Evolutionary conservation across 2,113 vertebrate species (phyloP).

Genomic region (Tragelaphus buxtoni): DNA sequence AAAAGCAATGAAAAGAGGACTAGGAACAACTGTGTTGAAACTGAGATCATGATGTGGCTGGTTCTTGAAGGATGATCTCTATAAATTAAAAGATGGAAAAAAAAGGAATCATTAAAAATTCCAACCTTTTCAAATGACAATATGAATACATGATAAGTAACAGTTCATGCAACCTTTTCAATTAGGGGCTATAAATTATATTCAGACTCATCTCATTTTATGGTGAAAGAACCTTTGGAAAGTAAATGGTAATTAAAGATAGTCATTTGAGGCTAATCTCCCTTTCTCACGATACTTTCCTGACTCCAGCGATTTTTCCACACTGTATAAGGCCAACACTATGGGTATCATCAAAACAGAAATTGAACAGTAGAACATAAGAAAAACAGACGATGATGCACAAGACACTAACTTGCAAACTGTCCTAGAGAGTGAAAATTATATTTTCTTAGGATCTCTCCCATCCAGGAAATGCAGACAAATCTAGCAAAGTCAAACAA

Average conservation of each 20-base stretch:
- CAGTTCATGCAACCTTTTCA: neutral
- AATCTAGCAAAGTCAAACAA: slow-evolving; percentile 3
- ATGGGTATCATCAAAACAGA: neutral
- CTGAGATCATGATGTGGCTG: slow-evolving; percentile 81
- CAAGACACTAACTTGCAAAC: neutral
- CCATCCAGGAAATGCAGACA: neutral
- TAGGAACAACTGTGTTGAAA: no score
- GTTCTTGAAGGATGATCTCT: slow-evolving; percentile 24
- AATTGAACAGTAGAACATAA: neutral
- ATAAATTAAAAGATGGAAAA: slow-evolving; percentile 38
- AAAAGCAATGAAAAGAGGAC: no score
- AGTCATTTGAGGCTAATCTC: neutral
- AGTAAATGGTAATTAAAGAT: neutral
- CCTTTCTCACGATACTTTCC: neutral
- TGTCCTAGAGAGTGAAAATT: neutral
- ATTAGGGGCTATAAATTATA: neutral
- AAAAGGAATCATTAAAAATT: slow-evolving; percentile 23
- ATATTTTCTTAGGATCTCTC: neutral
- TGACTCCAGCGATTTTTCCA: neutral
- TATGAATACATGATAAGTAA: neutral
- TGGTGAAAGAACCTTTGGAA: neutral
- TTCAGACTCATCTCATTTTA: neutral
- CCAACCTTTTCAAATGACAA: neutral
- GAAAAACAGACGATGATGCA: neutral
- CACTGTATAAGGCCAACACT: neutral